Percentiles rank a stretch among this genome's conserved stretches.
phyloP scores from a whole-genome alignment of 2,888 invertebrate genomes.

The Gordius sp. region DNA sequence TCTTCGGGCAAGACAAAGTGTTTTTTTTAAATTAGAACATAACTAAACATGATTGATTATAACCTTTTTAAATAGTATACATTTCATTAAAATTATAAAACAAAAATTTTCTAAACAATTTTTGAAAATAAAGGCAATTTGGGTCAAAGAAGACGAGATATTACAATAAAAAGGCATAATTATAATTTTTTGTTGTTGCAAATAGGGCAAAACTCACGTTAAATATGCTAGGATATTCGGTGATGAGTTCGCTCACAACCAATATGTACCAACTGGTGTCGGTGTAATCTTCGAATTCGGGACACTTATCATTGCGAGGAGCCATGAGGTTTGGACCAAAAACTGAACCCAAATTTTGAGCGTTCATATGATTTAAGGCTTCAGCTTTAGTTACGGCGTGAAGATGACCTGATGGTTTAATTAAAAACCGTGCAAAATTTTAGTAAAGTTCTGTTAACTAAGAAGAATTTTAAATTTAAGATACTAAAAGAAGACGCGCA shows the following conservation, averaged over 20 bases:
- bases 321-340: neutral
- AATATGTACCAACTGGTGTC: neutral
- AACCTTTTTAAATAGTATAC: too few species aligned
- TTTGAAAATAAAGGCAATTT: neutral
- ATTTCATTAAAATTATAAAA: neutral
- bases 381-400: neutral
- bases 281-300: conserved; percentile 11
- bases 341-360: conserved; percentile 4
- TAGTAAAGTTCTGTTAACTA: too few species aligned
- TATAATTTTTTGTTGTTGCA: neutral
- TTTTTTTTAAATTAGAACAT: too few species aligned
- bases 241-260: neutral
- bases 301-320: neutral
- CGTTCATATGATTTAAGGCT: conserved; percentile 4
- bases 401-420: conserved; percentile 12
- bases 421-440: too few species aligned
- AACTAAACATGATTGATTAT: too few species aligned
- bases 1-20: too few species aligned
- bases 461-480: too few species aligned
- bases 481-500: too few species aligned
- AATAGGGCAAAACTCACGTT: neutral
- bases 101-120: neutral
- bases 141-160: neutral
- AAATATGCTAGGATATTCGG: neutral
- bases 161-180: neutral